Evolutionary conservation across 37 sponge, comb jelly and placozoan species (phyloP).

Genomic region (Bolinopsis microptera): DNA sequence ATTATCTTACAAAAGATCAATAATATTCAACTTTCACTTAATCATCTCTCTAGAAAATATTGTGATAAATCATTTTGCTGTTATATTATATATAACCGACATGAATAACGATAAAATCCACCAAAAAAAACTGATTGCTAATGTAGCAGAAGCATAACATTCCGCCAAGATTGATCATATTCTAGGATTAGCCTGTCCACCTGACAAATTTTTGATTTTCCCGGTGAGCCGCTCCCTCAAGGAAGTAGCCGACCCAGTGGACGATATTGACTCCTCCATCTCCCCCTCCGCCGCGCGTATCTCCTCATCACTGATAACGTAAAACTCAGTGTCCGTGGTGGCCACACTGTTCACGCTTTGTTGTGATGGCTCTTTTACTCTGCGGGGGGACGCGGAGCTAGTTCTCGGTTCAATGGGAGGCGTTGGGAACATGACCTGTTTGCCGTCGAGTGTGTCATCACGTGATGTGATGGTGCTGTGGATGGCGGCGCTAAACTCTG

Average conservation of each 20-base stretch:
- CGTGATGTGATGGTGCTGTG: neutral
- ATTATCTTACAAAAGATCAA: no score
- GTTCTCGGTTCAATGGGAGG: neutral
- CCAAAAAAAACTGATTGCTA: no score
- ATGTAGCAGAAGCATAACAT: no score
- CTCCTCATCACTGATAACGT: constrained; percentile 66
- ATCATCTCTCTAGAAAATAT: no score
- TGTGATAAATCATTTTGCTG: neutral
- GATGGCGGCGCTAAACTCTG: neutral
- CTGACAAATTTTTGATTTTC: neutral
- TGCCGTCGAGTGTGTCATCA: neutral
- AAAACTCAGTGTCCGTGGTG: constrained; percentile 45
- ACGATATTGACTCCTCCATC: neutral
- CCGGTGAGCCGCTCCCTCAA: neutral
- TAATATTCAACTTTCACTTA: no score
- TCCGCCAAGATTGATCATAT: neutral
- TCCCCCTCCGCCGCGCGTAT: constrained; percentile 39
- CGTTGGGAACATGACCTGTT: neutral
- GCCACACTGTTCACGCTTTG: neutral
- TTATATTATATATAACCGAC: neutral
- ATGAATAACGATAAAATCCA: neutral
- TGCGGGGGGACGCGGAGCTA: neutral
- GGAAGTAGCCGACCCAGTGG: neutral
- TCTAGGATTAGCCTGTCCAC: neutral
- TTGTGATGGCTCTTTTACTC: neutral